Base-by-base conservation (phyloP, 2,113 vertebrate genomes). In the Arenaria interpres region DNA sequence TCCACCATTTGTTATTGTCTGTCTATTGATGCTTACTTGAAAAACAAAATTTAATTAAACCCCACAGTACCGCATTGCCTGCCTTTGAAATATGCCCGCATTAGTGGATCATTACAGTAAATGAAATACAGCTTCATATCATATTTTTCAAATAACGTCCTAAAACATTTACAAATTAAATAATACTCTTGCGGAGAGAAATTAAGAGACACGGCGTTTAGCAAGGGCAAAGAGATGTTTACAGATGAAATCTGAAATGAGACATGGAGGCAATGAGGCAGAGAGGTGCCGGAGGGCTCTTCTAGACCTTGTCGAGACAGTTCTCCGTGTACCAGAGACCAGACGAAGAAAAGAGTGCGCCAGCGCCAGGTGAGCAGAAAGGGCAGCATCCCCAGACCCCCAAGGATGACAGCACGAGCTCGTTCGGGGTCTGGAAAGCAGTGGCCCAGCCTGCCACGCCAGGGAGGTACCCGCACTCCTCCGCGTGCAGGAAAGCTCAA, bases 41-140 rank as follows among this genome's bases (percentile, higher is more conserved):
- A 90, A 96, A 95, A 93, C 95, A 95, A 95, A 94, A 96, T 94
- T 93, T 93, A 96, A 96, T 97, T 93, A 96, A 97, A 94, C 7
- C 76, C 67, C 69, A 35, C 85, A 92, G 79, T 68, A 56, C 46
- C 56, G 73, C 92, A 43, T 14, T 2, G 51, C 64, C 83, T 83
- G 90, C 85, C 68, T 96, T 80, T 93, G 95, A 96, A 96, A 92
- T 92, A 94, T 45, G 88, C 86, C 90, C 8, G 18, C 88, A 89
- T 95, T 82, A 93, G 64, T 32, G 41, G 56, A 91, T 85, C 89
- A 82, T 96, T 96, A 97, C 88, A 95, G 88, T 62, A 97, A 96
- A 95, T 92, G 83, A 88, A 96, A 97, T 91, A 94, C 85, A 87
- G 88, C 72, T 95, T 95, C 92, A 45, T 46, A 86, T 25, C 1